Conservation (phyloP, 2,888 invertebrate genomes). For the Amblyjoppa proteus region DNA sequence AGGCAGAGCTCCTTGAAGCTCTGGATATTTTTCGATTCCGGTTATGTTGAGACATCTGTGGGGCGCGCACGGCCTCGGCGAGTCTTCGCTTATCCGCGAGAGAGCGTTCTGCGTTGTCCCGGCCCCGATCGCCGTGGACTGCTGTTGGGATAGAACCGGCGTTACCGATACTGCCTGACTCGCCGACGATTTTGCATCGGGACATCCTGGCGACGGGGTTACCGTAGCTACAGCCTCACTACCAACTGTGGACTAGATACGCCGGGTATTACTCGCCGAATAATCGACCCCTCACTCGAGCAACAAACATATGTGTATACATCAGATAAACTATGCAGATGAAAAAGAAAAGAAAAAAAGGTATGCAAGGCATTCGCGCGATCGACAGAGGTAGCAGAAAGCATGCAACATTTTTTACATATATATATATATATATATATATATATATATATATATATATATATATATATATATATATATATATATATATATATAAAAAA, state of each 20-base stretch:
- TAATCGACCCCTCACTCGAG: neutral
- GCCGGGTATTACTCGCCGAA: slow-evolving; percentile 63
- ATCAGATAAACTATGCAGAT: slow-evolving; percentile 2
- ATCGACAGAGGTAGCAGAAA: slow-evolving; percentile 9
- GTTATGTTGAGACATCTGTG: slow-evolving; percentile 91
- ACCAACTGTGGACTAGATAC: slow-evolving; percentile 77
- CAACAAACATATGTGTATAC: neutral
- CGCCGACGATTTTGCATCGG: slow-evolving; percentile 75
- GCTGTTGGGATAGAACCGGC: slow-evolving; percentile 75
- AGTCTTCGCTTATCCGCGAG: slow-evolving; percentile 86
- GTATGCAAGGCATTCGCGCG: slow-evolving; percentile 43
- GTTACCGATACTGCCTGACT: slow-evolving; percentile 72
- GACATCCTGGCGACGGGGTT: slow-evolving; percentile 71
- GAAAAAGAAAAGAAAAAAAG: slow-evolving; percentile 20
- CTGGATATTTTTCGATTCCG: slow-evolving; percentile 92
- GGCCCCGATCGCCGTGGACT: slow-evolving; percentile 58
- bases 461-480: neutral
- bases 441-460: neutral
- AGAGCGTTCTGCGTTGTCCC: slow-evolving; percentile 78
- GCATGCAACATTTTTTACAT: neutral
- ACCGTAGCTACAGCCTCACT: slow-evolving; percentile 76
- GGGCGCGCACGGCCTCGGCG: slow-evolving; percentile 79
- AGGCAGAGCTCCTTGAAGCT: slow-evolving; percentile 89
- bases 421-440: neutral
- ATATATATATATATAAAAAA: neutral